Evolutionary conservation across 1,140 invertebrate genomes (phyloP), one percentile per base, ranked within the genome.

Genomic region (Apis dorsata): DNA sequence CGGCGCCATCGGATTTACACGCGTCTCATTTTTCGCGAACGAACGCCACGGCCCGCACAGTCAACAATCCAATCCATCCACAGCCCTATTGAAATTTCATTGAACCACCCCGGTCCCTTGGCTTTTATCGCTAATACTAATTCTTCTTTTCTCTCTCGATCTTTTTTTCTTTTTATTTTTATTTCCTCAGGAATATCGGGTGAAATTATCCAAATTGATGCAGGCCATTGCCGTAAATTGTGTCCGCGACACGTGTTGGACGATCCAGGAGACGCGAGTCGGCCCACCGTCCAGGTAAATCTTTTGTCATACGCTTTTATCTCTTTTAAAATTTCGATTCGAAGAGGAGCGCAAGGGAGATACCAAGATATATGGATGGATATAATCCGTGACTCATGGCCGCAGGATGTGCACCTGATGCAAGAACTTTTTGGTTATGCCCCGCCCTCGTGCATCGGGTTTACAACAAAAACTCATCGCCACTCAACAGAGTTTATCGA

Each of bases 181-280:
- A 62, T 55, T 15, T 63, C 77, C 83, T 11, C 75, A 94, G 93
- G 88, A 24, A 92, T 93, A 85, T 93, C 91, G 7, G 92, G 93
- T 11, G 90, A 93, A 84, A 24, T 92, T 15, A 93, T 94, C 44
- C 88, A 92, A 59, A 91, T 93, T 69, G 93, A 94, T 66, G 88
- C 88, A n/a, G 93, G 93, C 24, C 91, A 92, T 24, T 94, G 93
- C 81, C 90, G 92, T 59, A 92, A 90, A 84, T 83, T 92, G 17
- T 94, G 93, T 75, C 93, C 93, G 2, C 89, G 85, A 70, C 89
- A 93, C 66, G 91, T 90, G 57, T 86, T 90, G 28, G 91, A 93
- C 71, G 93, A 94, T 88, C 93, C 93, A 21, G 93, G 93, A 11
- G 93, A 94, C 86, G 84, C 87, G 5, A 93, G 92, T 79, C 91